A percentile compares a stretch with the other conserved stretches of the same genome.
These are phyloP conservation scores for Sepiola atlantica DNA, from an alignment of 2,888 invertebrate species.

Conservation along the genomic window DNA sequence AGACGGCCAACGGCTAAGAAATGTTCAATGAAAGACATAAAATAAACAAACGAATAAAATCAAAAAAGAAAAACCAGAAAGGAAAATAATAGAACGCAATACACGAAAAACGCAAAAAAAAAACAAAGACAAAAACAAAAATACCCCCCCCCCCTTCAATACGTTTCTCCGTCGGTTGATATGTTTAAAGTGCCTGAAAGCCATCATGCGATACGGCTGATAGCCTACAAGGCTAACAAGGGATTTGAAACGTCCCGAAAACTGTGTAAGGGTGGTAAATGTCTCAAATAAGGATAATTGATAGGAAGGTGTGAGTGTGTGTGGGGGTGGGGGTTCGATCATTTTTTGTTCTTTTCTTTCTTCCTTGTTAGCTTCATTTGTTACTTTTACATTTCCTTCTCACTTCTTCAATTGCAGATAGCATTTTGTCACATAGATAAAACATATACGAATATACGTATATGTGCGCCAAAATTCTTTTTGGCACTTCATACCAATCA, in stretches of 20 bases:
- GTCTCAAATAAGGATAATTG: background rate
- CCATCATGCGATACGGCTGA: background rate
- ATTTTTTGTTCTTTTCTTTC: too few species aligned
- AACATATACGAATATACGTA: background rate
- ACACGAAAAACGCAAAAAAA: too few species aligned
- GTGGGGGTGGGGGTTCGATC: too few species aligned
- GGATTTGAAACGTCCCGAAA: background rate
- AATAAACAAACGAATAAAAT: background rate
- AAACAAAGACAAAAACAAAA: too few species aligned
- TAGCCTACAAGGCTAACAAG: slow-evolving; percentile 1
- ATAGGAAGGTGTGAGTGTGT: background rate
- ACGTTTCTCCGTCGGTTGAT: background rate
- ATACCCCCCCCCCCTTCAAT: background rate
- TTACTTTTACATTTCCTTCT: background rate
- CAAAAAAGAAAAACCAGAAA: background rate
- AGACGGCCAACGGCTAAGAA: background rate
- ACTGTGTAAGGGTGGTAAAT: background rate
- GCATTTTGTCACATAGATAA: background rate
- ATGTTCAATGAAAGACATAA: background rate
- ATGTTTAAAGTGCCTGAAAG: background rate
- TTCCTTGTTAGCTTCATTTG: background rate
- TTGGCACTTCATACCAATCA: too few species aligned
- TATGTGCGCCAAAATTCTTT: background rate
- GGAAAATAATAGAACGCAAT: too few species aligned
- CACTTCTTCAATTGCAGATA: background rate